Conservation (phyloP, 2,888 invertebrate genomes). For the Troides helena region DNA sequence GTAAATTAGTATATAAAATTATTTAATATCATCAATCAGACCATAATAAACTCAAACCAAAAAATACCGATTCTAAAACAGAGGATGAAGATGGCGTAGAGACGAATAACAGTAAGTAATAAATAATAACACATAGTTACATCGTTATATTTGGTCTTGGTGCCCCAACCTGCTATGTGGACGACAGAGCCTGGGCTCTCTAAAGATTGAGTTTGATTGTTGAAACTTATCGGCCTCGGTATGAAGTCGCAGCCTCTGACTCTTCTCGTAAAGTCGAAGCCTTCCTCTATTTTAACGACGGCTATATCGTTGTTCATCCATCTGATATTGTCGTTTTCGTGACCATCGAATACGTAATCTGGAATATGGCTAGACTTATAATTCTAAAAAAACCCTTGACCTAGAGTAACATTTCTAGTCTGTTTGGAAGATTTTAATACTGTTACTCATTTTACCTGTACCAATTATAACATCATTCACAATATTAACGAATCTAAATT, state of each 20-base stretch:
- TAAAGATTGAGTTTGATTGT: slow-evolving; percentile 62
- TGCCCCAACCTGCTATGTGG: slow-evolving; percentile 66
- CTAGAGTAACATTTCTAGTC: too few relatives aligned
- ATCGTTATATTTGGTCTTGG: slow-evolving; percentile 59
- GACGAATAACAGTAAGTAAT: background rate
- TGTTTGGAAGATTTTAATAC: too few relatives aligned
- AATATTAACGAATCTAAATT: too few relatives aligned
- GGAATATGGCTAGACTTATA: background rate
- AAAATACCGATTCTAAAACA: background rate
- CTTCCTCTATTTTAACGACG: slow-evolving; percentile 64
- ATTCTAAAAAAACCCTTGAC: background rate
- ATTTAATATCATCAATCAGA: too few relatives aligned
- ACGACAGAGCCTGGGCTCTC: slow-evolving; percentile 61
- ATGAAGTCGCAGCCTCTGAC: slow-evolving; percentile 64
- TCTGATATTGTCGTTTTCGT: slow-evolving; percentile 67
- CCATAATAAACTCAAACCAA: background rate
- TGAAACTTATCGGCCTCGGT: slow-evolving; percentile 63
- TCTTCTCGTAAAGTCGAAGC: slow-evolving; percentile 61
- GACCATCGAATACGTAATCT: slow-evolving; percentile 70
- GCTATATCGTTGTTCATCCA: slow-evolving; percentile 76
- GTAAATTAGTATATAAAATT: too few relatives aligned
- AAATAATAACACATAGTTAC: slow-evolving; percentile 47
- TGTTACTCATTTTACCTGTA: too few relatives aligned
- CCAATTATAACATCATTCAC: too few relatives aligned
- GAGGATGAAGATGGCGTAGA: background rate